Base-by-base conservation (phyloP, 2,888 invertebrate genomes). In the Calephelis perditalis region DNA sequence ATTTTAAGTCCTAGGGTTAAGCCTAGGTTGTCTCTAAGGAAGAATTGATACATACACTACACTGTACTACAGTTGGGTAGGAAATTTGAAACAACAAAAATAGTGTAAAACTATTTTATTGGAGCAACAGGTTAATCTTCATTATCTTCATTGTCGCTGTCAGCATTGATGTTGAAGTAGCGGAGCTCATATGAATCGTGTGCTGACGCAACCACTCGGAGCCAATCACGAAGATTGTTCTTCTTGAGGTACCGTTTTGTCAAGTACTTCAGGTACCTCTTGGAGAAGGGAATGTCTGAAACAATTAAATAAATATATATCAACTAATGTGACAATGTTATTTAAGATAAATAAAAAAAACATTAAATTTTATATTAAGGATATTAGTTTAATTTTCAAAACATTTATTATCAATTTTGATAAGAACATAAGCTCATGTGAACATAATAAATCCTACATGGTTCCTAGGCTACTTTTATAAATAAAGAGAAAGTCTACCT, bases 221-320 rank as follows among this genome's bases (percentile, higher is more conserved):
- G 94, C 98, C 99, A 99, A 91, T 99, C 99, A 76, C 99, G 94
- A 67, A 99, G 94, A 82, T 98, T 98, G 92, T 99, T 98, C 93
- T 99, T 99, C 94, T 99, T 99, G 89, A 99, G 93, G 92, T 99
- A 99, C 86, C 99, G 98, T 92, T 99, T 99, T 3, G 99, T 99
- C 88, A 99, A 93, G 91, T 99, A 99, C 91, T 99, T 99, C 70
- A 99, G 93, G 84, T 99, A 99, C 91, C 99, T 93, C 89, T 95
- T 95, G 63, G 95, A 94, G 88, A 95, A 95, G 68, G 94, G 94
- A 79, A 95, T 92, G 83, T 89, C 91, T 91, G 81, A 3, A 84
- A 83, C 56, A 40, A 12, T 40, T 40, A 62, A 60, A 46, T 43
- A 60, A 12, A n/a, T 35, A 40, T n/a, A n/a, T 54, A 12, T 11